Conservation (phyloP, 2,888 invertebrate genomes). For the Ochlodes sylvanus region DNA sequence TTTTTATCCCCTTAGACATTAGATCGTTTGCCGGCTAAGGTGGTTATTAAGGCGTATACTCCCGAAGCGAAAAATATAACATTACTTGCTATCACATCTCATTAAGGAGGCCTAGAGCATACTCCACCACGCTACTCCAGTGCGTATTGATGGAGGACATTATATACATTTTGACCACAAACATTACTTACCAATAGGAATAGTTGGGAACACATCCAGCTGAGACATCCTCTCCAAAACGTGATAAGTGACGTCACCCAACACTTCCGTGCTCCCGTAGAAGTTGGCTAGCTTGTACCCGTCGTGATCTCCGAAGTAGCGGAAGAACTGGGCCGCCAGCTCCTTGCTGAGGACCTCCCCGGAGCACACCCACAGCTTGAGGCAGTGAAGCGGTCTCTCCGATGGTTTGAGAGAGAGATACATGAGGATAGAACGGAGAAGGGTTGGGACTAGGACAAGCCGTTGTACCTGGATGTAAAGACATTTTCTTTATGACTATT, state of each 20-base stretch:
- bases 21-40: too few relatives aligned
- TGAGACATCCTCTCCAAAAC: conserved; percentile 86
- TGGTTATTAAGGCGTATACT: too few relatives aligned
- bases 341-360: conserved; percentile 92
- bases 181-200: conserved; percentile 92
- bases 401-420: conserved; percentile 87
- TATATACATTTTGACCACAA: too few relatives aligned
- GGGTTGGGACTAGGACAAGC: conserved; percentile 93
- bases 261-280: conserved; percentile 96
- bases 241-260: conserved; percentile 95
- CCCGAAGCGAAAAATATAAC: too few relatives aligned
- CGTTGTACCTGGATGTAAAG: conserved; percentile 86
- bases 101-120: too few relatives aligned
- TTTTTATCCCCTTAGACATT: too few relatives aligned
- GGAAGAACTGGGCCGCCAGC: conserved; percentile 90
- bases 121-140: too few relatives aligned
- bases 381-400: conserved; percentile 80
- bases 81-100: too few relatives aligned
- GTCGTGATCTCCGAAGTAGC: conserved; percentile 87
- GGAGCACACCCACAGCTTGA: conserved; percentile 94
- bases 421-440: conserved; percentile 91
- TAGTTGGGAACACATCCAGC: conserved; percentile 86
- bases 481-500: too few relatives aligned
- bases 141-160: too few relatives aligned
- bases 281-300: conserved; percentile 91